Evolutionary conservation across 2,113 vertebrate species (phyloP), one percentile per base, ranked within the genome.

Genomic region (Catharus minimus): DNA sequence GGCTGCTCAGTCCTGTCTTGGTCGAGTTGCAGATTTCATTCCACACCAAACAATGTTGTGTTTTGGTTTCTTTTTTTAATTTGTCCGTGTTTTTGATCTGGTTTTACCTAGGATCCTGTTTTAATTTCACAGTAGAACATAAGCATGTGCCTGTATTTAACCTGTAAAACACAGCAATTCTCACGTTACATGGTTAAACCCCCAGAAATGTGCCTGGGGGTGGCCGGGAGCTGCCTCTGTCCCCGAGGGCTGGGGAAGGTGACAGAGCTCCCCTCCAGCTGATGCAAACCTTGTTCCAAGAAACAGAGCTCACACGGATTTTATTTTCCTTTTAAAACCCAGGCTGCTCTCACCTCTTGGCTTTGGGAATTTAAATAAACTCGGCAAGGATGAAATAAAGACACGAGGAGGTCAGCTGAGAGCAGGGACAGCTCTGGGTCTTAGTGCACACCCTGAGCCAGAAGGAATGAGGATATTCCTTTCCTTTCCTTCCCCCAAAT

Each of bases 271-370:
- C 43, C 47, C 41, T 24, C 2, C 61, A 22, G 46, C n/a, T 33
- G 66, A 5, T 41, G 22, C n/a, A 28, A 68, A 55, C 11, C 38
- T 32, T 2, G 3, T 0, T 57, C 6, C 1, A 7, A 60, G 10
- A 23, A 33, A 8, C 0, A 2, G 2, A 19, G 11, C 8, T 26
- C 5, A 4, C 2, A 1, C 1, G 2, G 20, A 1, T 26, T 67
- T 46, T 0, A 82, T 38, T 73, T 33, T 0, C 0, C 38, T 53
- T 44, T 27, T 11, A 1, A 41, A n/a, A 24, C 2, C 14, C 2
- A 1, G 24, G 30, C 50, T 58, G 67, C 57, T 79, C 71, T 49
- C 78, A 44, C 52, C 32, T 56, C 41, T 9, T 4, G 22, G 26
- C 61, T 58, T 1, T 5, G 19, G 14, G 20, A n/a, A 46, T 36